phyloP scores from a whole-genome alignment of 2,797 vertebrate species.

The Acanthurus lineatus region DNA sequence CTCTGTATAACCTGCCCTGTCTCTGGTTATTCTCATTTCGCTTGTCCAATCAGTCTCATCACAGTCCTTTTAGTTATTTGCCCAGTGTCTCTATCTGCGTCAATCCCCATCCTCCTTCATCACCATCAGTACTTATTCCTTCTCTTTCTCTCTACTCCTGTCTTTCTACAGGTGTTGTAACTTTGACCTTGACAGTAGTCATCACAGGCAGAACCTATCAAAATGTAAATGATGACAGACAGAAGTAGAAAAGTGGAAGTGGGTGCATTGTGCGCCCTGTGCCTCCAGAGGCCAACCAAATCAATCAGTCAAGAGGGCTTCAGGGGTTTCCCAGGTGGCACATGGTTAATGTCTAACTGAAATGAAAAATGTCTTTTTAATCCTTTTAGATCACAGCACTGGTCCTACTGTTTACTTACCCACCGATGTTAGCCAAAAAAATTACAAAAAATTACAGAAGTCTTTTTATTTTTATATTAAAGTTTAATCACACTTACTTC shows the following conservation, averaged over 20 bases:
- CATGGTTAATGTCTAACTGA: neutral
- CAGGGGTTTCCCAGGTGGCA: constrained; percentile 17
- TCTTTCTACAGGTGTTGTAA: constrained; percentile 29
- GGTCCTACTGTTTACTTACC: no score
- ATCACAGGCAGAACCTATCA: constrained; percentile 54
- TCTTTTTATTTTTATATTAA: no score
- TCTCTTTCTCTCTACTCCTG: neutral
- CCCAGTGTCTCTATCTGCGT: neutral
- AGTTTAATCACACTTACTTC: no score
- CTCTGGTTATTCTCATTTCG: constrained; percentile 25
- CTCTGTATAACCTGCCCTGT: constrained; percentile 14
- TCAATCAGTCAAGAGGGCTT: constrained; percentile 14
- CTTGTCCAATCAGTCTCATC: neutral
- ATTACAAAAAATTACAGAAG: no score
- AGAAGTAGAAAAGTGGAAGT: constrained; percentile 25
- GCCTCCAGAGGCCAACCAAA: constrained; percentile 37
- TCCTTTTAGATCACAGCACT: no score
- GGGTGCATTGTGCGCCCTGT: constrained; percentile 19
- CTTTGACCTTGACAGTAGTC: constrained; percentile 72
- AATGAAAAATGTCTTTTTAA: no score
- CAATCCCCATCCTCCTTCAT: constrained; percentile 8
- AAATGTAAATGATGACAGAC: constrained; percentile 74
- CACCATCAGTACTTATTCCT: constrained; percentile 17
- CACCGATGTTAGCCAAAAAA: no score
- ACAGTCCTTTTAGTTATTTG: constrained; percentile 29